A percentile compares a stretch with the other conserved stretches of the same genome.
Evolutionary conservation across 2,113 vertebrate species (phyloP).

Genomic region (Tragelaphus scriptus): DNA sequence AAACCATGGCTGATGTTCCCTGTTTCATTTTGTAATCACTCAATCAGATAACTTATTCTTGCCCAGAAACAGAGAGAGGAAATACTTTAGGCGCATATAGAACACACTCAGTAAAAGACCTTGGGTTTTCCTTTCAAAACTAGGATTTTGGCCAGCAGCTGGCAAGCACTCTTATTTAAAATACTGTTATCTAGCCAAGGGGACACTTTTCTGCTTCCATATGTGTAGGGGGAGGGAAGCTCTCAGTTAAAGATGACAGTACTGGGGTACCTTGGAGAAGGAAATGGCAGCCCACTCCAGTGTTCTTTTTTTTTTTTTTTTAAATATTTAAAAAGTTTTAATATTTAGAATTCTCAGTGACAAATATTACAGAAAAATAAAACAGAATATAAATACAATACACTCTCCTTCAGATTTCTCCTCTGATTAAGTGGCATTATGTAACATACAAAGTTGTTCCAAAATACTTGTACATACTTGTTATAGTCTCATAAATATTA

Average conservation of each 20-base stretch:
- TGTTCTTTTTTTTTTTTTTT: no score
- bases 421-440: background rate
- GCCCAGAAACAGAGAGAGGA: slow-evolving; percentile 20
- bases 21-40: background rate
- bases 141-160: slow-evolving; percentile 8
- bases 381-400: slow-evolving; percentile 38
- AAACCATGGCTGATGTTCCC: background rate
- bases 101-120: slow-evolving; percentile 22
- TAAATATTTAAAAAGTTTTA: background rate
- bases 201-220: background rate
- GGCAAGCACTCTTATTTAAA: background rate
- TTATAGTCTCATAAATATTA: background rate
- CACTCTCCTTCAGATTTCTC: background rate
- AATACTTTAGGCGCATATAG: background rate
- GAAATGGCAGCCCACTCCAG: no score
- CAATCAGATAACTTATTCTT: background rate
- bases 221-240: background rate
- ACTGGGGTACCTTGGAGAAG: background rate
- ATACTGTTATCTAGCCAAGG: slow-evolving; percentile 47
- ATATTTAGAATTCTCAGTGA: slow-evolving; percentile 5
- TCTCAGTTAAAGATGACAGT: background rate
- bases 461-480: background rate
- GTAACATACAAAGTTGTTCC: background rate
- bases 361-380: slow-evolving; percentile 50
- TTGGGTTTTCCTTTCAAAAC: slow-evolving; percentile 44